Conservation (phyloP, 1,140 invertebrate genomes). For the Streblospio benedicti region DNA sequence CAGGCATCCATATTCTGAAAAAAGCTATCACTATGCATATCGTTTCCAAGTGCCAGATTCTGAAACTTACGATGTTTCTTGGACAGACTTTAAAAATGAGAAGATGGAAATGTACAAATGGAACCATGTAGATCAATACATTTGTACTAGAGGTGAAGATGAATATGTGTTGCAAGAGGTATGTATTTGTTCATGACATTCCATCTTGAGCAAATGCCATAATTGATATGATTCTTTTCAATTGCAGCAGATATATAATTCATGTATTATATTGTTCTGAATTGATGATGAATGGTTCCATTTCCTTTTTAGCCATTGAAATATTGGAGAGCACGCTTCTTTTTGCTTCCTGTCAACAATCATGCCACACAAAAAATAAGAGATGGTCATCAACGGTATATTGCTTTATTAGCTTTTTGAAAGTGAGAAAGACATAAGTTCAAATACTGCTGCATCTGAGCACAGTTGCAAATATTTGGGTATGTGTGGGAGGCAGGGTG, state of each 20-base stretch:
- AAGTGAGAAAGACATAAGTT: too few relatives aligned
- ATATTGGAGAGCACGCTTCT: slow-evolving; percentile 88
- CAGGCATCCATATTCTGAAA: slow-evolving; percentile 84
- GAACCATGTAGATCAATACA: slow-evolving; percentile 96
- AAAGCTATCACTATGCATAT: slow-evolving; percentile 48
- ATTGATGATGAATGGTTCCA: too few relatives aligned
- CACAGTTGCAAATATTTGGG: too few relatives aligned
- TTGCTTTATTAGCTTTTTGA: not conserved
- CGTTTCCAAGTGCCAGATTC: slow-evolving; percentile 84
- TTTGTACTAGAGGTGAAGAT: slow-evolving; percentile 82
- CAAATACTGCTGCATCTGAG: too few relatives aligned
- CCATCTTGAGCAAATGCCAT: not conserved
- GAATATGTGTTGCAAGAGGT: slow-evolving; percentile 80
- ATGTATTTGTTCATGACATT: slow-evolving; percentile 21
- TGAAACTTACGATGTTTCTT: slow-evolving; percentile 86
- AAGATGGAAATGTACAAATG: slow-evolving; percentile 94
- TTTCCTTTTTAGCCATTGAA: slow-evolving; percentile 56
- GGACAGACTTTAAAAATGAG: slow-evolving; percentile 86
- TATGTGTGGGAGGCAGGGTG: too few relatives aligned
- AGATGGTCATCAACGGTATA: slow-evolving; percentile 35
- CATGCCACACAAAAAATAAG: slow-evolving; percentile 46
- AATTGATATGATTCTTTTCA: not conserved
- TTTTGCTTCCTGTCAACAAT: slow-evolving; percentile 62
- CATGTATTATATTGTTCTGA: too few relatives aligned
- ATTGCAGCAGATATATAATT: too few relatives aligned